These are phyloP conservation scores for Harmothoe impar DNA, from an alignment of 2,888 invertebrate species.

Conservation along the genomic window DNA sequence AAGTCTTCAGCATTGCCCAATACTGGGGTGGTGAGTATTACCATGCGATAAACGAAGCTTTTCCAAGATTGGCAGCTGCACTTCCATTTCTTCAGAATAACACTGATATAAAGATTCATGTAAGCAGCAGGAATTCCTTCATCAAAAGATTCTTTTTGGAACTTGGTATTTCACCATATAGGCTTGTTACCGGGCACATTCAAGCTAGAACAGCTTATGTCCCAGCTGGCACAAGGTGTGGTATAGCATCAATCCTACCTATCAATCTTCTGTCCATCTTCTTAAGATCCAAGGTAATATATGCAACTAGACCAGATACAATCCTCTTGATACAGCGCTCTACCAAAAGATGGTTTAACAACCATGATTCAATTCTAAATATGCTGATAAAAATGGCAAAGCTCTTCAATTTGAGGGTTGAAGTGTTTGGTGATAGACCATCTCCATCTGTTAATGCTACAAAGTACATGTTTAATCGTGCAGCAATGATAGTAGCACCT, in stretches of 20 bases:
- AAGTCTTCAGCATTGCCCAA: conserved; percentile 63
- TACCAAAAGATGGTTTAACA: conserved; percentile 50
- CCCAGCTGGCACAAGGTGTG: conserved; percentile 21
- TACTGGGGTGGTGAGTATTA: conserved; percentile 61
- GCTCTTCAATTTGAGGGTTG: neutral
- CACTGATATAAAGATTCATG: conserved; percentile 60
- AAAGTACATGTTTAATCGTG: conserved; percentile 53
- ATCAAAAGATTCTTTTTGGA: neutral
- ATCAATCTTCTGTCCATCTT: neutral
- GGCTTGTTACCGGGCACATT: neutral
- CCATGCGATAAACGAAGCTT: conserved; percentile 61
- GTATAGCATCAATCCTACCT: neutral
- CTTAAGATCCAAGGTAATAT: neutral
- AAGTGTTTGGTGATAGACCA: neutral
- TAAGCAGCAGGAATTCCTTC: neutral
- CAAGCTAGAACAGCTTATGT: neutral
- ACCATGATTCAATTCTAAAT: conserved; percentile 58
- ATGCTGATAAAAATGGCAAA: neutral
- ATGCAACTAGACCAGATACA: neutral
- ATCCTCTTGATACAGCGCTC: conserved; percentile 65
- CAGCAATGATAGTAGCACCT: conserved; percentile 60
- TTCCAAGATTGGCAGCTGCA: conserved; percentile 53
- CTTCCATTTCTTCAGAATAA: conserved; percentile 56
- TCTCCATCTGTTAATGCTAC: conserved; percentile 61
- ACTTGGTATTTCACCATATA: neutral